Base-by-base conservation (phyloP, 1,140 invertebrate species). In the Drosophila paulistorum region DNA sequence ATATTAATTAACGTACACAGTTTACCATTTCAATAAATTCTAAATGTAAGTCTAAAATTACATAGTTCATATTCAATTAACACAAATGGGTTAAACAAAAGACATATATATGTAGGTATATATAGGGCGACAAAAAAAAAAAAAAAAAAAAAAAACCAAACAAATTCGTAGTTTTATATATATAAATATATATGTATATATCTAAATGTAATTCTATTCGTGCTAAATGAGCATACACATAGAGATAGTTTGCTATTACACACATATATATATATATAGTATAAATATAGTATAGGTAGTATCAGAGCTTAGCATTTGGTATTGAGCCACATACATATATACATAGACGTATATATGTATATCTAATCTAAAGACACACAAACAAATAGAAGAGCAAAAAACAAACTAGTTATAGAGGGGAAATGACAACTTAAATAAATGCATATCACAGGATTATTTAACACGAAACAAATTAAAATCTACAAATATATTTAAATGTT, bases 381-480 rank as follows among this genome's bases (percentile, higher is more conserved):
- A 33, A 51, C 45, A 59, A 58, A 66, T 37, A 13, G 5, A 45
- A 41, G 30, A 41, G 35, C 30, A 58, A 14, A 37, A 1, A 37
- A 57, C 30, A 41, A 7, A 13, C n/a, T 35, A 13, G 26, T 54
- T 63, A 39, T 39, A 13, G 37, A 5, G 11, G 51, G 57, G 30
- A 76, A 72, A 51, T 67, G 59, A 65, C 33, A 77, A 68, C 68
- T 79, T 66, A 73, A 77, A 72, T 77, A 39, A 39, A 77, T 73
- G 69, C 74, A 77, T 79, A 79, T 79, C 77, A 79, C 77, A 79
- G 77, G 74, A 79, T 79, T 73, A 79, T 73, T 77, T 73, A 70
- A 62, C 33, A 41, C 39, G 59, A 68, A 63, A 30, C 2, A 30
- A 9, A 23, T 39, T 59, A 59, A 59, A 39, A 39, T 59, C 30